phyloP scores from a whole-genome alignment of 35 echinoderm and acorn worm genomes.

The Ophioderma brevispina region DNA sequence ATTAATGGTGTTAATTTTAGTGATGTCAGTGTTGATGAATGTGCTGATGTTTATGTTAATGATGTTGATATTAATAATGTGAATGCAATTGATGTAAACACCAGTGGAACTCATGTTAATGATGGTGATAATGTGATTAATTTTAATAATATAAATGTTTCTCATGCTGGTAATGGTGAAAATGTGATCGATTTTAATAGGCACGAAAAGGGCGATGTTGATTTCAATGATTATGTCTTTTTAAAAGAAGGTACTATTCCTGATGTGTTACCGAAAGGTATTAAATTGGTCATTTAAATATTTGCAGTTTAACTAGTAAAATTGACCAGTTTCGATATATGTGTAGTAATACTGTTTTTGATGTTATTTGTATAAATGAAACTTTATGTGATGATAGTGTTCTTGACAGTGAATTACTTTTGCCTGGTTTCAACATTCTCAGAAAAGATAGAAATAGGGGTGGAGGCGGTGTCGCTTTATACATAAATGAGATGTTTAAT shows the following conservation, averaged over 20 bases:
- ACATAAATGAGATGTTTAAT: neutral
- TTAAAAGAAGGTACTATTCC: neutral
- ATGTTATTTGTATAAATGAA: constrained; percentile 1
- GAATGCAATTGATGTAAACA: no score
- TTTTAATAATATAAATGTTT: neutral
- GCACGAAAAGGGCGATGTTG: neutral
- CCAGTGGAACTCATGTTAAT: no score
- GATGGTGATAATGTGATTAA: neutral
- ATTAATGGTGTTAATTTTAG: no score
- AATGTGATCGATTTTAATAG: neutral
- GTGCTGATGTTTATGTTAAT: no score
- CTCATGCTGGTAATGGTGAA: neutral
- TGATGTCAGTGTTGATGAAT: no score
- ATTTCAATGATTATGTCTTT: neutral
- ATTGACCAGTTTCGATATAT: no score
- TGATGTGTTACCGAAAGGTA: neutral
- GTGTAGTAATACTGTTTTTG: neutral
- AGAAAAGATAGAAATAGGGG: constrained; percentile 10
- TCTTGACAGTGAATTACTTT: neutral
- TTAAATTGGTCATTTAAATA: neutral
- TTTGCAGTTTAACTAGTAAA: neutral
- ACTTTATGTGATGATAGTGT: constrained; percentile 7
- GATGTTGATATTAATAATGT: no score
- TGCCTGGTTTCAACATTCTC: neutral
- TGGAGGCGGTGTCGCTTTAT: constrained; percentile 13